A percentile compares a stretch with the other conserved stretches of the same genome.
Evolutionary conservation across 2,888 invertebrate genomes (phyloP).

Genomic region (Patella caerulea): DNA sequence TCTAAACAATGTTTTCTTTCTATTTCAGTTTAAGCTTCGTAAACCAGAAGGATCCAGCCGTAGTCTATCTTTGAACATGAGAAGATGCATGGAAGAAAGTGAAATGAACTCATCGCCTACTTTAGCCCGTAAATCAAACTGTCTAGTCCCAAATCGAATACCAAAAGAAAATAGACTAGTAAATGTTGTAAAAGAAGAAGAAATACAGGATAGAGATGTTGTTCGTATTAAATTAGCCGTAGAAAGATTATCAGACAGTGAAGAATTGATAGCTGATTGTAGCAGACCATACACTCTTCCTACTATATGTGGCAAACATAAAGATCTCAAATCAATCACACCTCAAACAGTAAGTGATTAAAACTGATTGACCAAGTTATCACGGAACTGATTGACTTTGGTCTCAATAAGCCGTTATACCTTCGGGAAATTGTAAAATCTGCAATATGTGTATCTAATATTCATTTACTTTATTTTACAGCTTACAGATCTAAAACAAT

Average conservation of each 20-base stretch:
- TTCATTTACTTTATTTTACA: background rate
- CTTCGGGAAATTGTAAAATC: too few relatives aligned
- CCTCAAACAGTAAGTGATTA: slow-evolving; percentile 4
- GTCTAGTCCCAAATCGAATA: too few relatives aligned
- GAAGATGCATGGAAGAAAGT: too few relatives aligned
- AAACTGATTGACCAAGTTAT: background rate
- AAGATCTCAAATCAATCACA: slow-evolving; percentile 20
- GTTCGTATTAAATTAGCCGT: background rate
- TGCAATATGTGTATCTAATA: too few relatives aligned
- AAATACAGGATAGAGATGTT: background rate
- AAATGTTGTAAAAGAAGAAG: background rate
- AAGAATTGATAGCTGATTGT: slow-evolving; percentile 9
- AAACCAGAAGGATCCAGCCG: too few relatives aligned
- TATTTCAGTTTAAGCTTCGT: too few relatives aligned
- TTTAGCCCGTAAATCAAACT: too few relatives aligned
- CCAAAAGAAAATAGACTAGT: background rate
- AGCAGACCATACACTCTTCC: slow-evolving; percentile 17
- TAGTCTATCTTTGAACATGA: too few relatives aligned
- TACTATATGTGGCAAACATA: slow-evolving; percentile 15
- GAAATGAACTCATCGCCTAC: too few relatives aligned
- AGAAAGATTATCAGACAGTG: slow-evolving; percentile 3
- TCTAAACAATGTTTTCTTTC: too few relatives aligned
- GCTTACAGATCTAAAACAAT: slow-evolving; percentile 73
- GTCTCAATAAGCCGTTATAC: background rate
- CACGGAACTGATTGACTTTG: background rate